Percentiles rank a stretch among this genome's conserved stretches.
phyloP scores from a whole-genome alignment of 2,888 invertebrate genomes.

The Drosophila formosana region DNA sequence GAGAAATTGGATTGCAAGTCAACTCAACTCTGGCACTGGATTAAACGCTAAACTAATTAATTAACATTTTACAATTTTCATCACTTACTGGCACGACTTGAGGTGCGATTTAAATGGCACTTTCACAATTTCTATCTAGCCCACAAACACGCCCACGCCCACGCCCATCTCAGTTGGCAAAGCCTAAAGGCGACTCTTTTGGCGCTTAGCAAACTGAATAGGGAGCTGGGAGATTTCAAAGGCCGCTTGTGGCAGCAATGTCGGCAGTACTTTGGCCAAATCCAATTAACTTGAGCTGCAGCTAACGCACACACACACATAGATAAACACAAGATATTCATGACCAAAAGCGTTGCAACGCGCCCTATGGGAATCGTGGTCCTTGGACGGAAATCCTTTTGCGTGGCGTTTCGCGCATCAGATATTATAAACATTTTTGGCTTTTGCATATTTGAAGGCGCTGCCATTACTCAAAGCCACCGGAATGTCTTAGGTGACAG shows the following conservation, averaged over 20 bases:
- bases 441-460: conserved; percentile 73
- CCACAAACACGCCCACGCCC: not conserved
- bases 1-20: not conserved
- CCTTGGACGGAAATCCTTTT: conserved; percentile 60
- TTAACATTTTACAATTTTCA: conserved; percentile 1
- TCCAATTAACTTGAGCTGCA: conserved; percentile 77
- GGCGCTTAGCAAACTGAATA: conserved; percentile 3
- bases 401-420: conserved; percentile 53
- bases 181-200: not conserved
- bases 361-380: conserved; percentile 28
- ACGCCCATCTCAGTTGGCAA: conserved; percentile 1
- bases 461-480: conserved; percentile 61
- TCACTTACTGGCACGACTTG: conserved; percentile 25
- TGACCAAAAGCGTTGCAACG: conserved; percentile 22
- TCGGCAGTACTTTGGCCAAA: conserved; percentile 66
- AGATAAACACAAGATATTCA: conserved; percentile 3
- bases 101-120: conserved; percentile 50
- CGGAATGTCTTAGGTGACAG: conserved; percentile 64
- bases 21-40: not conserved
- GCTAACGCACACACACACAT: conserved; percentile 26
- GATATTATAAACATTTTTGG: conserved; percentile 74
- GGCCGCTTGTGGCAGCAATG: conserved; percentile 45
- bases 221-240: conserved; percentile 45
- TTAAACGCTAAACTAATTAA: not conserved
- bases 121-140: not conserved